Evolutionary conservation across 1,140 invertebrate genomes (phyloP), one percentile per base, ranked within the genome.

Genomic region (Aphelenchoides avenae): DNA sequence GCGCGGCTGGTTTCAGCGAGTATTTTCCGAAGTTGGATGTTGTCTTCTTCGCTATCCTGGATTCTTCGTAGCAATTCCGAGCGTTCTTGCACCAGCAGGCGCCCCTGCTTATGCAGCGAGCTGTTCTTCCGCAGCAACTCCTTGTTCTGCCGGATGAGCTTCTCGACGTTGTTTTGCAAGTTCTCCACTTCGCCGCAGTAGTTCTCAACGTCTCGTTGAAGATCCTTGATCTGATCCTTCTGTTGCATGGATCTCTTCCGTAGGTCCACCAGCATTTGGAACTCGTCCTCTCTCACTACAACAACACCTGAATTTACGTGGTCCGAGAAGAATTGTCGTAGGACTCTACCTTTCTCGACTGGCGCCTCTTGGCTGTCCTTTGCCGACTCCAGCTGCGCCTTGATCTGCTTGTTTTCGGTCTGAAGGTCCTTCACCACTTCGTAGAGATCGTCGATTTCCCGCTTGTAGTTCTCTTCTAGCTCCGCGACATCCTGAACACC

Each of bases 401-500:
- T 66, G 22, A 59, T 58, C n/a, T 40, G 27, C 50, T 54, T 70
- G 42, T 74, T 74, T 42, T 71, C 71, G 9, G 39, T 30, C 40
- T 74, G 60, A 22, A 73, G 41, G 26, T 47, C 68, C 52, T 71
- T 34, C 13, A 75, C 72, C 43, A 66, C 69, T 42, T 50, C 22
- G 43, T 66, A 70, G 5, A 75, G 41, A 15, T 75, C 71, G 22
- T 64, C 55, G 36, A 75, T 75, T 40, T 75, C 72, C 34, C 64
- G 70, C 37, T 63, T 61, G 44, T 76, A 75, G 22, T 68, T 55
- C 22, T 75, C 75, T 53, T 75, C 72, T 0, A 74, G 44, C 43
- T 73, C 72, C 29, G 72, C 58, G 9, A 74, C 33, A 41, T 74
- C 71, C 65, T 76, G 50, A 56, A 72, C n/a, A 37, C 6, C 58